Evolutionary conservation across 2,888 invertebrate species (phyloP).

Genomic region (Platerodrilus igneus): DNA sequence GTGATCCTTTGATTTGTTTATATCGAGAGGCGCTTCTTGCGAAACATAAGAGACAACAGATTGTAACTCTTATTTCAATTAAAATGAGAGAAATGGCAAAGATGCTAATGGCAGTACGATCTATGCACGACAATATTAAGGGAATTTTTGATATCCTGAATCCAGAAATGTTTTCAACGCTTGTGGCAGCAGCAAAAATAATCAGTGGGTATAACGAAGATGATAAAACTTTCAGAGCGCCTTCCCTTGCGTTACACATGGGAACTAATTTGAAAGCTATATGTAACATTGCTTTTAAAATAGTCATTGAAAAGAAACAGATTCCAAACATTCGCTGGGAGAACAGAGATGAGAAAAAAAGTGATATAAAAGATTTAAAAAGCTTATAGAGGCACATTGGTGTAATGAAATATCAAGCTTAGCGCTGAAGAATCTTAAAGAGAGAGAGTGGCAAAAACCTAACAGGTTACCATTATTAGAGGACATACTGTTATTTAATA

Average conservation of each 20-base stretch:
- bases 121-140: slow-evolving; percentile 1
- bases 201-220: slow-evolving; percentile 13
- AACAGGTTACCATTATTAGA: slow-evolving; percentile 23
- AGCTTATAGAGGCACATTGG: slow-evolving; percentile 28
- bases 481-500: slow-evolving; percentile 26
- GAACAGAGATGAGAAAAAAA: slow-evolving; percentile 4
- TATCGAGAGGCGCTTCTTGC: slow-evolving; percentile 13
- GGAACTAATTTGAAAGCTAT: slow-evolving; percentile 15
- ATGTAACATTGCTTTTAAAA: slow-evolving; percentile 12
- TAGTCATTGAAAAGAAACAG: slow-evolving; percentile 10
- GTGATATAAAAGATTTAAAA: slow-evolving; percentile 14
- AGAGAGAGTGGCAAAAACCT: slow-evolving; percentile 27
- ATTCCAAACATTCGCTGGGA: neutral
- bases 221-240: slow-evolving; percentile 11
- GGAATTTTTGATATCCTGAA: slow-evolving; percentile 13
- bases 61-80: slow-evolving; percentile 10
- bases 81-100: slow-evolving; percentile 16
- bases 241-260: slow-evolving; percentile 16
- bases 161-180: slow-evolving; percentile 12
- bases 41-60: slow-evolving; percentile 15
- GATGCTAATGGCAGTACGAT: slow-evolving; percentile 9
- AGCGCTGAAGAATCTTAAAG: slow-evolving; percentile 29
- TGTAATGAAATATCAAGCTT: slow-evolving; percentile 29
- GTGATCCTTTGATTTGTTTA: slow-evolving; percentile 16
- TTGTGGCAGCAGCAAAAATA: slow-evolving; percentile 13